A percentile compares a stretch with the other conserved stretches of the same genome.
These are phyloP conservation scores for Pycnonotus jocosus DNA, from an alignment of 2,113 vertebrate species.

Conservation along the genomic window DNA sequence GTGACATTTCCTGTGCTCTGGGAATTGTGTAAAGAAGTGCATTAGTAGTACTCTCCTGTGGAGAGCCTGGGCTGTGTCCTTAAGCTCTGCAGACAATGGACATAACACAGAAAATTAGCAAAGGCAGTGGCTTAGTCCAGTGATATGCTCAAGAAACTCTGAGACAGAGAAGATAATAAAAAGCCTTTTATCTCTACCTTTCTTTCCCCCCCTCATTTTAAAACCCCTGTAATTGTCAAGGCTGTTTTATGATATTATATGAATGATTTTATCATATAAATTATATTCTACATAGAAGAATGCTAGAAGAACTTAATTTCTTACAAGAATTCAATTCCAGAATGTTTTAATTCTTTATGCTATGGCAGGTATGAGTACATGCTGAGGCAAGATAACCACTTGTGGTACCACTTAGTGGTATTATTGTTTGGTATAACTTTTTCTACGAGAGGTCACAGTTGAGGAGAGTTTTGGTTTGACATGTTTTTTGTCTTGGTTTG, in stretches of 20 bases:
- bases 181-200: not conserved
- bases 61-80: not conserved
- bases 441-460: not conserved
- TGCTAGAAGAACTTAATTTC: not conserved
- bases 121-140: not conserved
- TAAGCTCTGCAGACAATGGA: not conserved
- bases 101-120: not conserved
- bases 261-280: not conserved
- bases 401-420: not conserved
- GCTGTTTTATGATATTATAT: not conserved
- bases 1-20: not conserved
- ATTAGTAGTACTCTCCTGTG: accelerated
- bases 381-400: not conserved
- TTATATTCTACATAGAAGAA: not conserved
- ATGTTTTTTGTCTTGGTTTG: not conserved
- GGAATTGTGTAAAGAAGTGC: not conserved
- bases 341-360: not conserved
- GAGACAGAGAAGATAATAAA: not conserved
- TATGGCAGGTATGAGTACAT: not conserved
- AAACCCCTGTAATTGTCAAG: not conserved
- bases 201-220: not conserved
- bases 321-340: not conserved
- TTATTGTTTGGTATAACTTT: not conserved
- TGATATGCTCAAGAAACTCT: not conserved
- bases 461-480: not conserved